These are phyloP conservation scores for Acanthornis magna DNA, from an alignment of 2,797 vertebrate genomes.

Conservation along the genomic window DNA sequence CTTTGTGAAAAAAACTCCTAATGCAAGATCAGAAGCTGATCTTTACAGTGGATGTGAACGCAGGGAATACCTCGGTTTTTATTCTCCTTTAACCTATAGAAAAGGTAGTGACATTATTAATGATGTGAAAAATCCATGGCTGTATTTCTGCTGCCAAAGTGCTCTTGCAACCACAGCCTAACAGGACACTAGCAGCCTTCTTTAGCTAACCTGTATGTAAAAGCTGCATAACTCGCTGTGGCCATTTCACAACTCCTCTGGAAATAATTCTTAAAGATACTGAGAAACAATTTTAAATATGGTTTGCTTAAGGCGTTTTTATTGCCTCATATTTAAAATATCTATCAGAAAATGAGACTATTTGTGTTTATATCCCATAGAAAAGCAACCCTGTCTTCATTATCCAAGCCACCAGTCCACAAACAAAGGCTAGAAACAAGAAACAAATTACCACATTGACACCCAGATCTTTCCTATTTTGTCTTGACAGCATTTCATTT, in stretches of 20 bases:
- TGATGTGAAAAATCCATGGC: constrained; percentile 11
- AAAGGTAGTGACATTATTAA: not conserved
- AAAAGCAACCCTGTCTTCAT: constrained; percentile 67
- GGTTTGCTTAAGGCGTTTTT: constrained; percentile 45
- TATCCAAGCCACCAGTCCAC: constrained; percentile 64
- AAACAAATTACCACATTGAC: constrained; percentile 71
- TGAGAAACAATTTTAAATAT: constrained; percentile 62
- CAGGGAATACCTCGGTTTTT: not conserved
- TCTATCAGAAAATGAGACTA: constrained; percentile 50
- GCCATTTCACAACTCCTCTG: constrained; percentile 51
- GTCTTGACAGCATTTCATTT: constrained; percentile 74
- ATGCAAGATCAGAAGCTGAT: not conserved
- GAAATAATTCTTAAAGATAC: constrained; percentile 56
- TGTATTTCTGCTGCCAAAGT: not conserved
- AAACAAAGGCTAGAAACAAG: constrained; percentile 68
- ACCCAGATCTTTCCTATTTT: constrained; percentile 70
- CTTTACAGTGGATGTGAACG: not conserved
- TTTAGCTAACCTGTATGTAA: constrained; percentile 14
- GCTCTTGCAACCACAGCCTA: not conserved
- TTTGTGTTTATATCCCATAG: constrained; percentile 29
- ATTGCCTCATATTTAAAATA: constrained; percentile 53
- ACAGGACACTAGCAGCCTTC: not conserved
- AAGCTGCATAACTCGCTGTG: not conserved
- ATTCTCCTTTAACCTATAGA: constrained; percentile 4
- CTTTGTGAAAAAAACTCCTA: not conserved